These are phyloP conservation scores for Sphecodes monilicornis DNA, from an alignment of 2,888 invertebrate species.

Conservation along the genomic window DNA sequence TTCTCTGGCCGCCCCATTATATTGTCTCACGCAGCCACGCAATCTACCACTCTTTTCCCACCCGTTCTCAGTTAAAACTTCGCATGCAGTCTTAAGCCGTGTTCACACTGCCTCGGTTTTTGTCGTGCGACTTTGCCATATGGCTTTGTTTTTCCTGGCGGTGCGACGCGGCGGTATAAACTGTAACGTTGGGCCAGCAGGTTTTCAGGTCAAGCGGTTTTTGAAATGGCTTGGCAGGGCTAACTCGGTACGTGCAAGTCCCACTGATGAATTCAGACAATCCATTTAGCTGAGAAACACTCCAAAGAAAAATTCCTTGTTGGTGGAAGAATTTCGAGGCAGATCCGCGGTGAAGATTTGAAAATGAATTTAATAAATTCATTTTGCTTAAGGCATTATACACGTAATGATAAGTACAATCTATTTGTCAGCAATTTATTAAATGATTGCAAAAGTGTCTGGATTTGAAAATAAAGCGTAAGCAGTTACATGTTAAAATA, in stretches of 20 bases:
- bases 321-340: not conserved
- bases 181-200: not conserved
- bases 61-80: not conserved
- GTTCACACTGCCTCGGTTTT: not conserved
- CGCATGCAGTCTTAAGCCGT: not conserved
- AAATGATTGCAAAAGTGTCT: not conserved
- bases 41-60: not conserved
- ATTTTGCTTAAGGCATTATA: not conserved
- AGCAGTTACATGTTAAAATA: not conserved
- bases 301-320: not conserved
- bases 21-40: slow-evolving; percentile 13
- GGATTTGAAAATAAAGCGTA: not conserved
- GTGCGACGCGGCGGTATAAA: not conserved
- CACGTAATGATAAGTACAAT: not conserved
- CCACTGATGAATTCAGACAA: not conserved
- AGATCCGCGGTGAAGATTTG: not conserved
- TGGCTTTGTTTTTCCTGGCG: not conserved
- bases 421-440: not conserved
- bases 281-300: slow-evolving; percentile 1
- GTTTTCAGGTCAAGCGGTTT: not conserved
- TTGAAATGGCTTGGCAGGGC: not conserved
- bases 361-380: not conserved
- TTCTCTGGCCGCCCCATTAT: slow-evolving; percentile 6
- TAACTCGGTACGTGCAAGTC: not conserved
- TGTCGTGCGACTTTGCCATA: not conserved